A percentile compares a stretch with the other conserved stretches of the same genome.
Conservation (phyloP, 2,113 vertebrate species). For the Cyanocitta stelleri region DNA sequence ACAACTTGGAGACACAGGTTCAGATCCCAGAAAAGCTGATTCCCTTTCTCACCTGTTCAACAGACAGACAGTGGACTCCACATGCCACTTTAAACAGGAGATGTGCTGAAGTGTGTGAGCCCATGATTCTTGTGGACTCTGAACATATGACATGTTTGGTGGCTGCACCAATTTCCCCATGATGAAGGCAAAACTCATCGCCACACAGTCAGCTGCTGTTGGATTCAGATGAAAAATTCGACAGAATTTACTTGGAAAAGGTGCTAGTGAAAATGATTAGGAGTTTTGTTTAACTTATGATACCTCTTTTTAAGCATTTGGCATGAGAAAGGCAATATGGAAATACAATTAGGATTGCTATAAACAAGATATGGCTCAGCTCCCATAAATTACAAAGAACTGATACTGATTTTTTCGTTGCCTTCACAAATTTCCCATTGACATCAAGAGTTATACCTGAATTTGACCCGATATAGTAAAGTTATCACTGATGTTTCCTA, state of each 20-base stretch:
- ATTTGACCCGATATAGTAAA: not conserved
- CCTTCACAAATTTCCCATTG: not conserved
- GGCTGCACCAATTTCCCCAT: not conserved
- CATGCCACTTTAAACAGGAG: not conserved
- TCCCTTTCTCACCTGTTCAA: not conserved
- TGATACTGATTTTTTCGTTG: not conserved
- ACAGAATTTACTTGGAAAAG: not conserved
- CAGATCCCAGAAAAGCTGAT: not conserved
- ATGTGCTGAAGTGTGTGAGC: not conserved
- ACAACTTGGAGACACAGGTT: not conserved
- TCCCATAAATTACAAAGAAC: not conserved
- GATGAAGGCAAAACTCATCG: not conserved
- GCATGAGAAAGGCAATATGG: not conserved
- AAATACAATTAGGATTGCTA: not conserved
- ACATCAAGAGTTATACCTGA: not conserved
- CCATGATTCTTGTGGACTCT: not conserved
- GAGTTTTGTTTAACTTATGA: not conserved
- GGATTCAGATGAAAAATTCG: not conserved
- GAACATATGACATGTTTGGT: accelerated
- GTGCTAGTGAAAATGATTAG: not conserved
- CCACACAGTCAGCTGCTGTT: not conserved
- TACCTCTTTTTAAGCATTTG: not conserved
- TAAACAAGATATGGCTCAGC: not conserved
- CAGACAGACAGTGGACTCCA: not conserved
- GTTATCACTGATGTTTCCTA: not conserved